Conservation (phyloP, 2,888 invertebrate genomes). For the Thyatira batis region DNA sequence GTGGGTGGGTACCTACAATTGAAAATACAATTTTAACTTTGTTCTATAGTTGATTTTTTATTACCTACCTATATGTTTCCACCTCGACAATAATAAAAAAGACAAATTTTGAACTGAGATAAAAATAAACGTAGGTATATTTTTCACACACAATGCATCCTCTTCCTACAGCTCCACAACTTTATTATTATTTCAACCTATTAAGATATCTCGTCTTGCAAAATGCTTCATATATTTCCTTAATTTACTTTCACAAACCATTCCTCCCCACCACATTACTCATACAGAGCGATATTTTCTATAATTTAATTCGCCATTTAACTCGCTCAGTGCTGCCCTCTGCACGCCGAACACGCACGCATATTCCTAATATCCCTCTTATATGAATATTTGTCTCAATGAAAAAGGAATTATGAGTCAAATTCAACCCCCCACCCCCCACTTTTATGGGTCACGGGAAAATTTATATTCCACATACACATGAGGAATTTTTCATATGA, state of each 20-base stretch:
- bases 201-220: not conserved
- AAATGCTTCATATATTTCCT: not conserved
- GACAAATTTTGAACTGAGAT: no score
- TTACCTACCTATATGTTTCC: no score
- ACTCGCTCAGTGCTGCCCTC: slow-evolving; percentile 55
- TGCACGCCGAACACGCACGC: slow-evolving; percentile 58
- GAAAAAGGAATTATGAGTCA: slow-evolving; percentile 73
- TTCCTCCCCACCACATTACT: slow-evolving; percentile 16
- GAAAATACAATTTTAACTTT: no score
- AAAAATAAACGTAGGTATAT: not conserved
- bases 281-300: slow-evolving; percentile 25
- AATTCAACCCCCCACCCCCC: slow-evolving; percentile 45
- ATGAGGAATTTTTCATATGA: slow-evolving; percentile 69
- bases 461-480: slow-evolving; percentile 64
- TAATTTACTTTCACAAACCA: not conserved
- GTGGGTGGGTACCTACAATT: no score
- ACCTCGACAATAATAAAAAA: no score
- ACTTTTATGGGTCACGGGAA: slow-evolving; percentile 53
- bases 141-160: no score
- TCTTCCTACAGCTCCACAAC: no score
- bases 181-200: no score
- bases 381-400: slow-evolving; percentile 80
- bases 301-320: slow-evolving; percentile 41
- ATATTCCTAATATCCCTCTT: slow-evolving; percentile 56
- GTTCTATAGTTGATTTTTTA: no score